Evolutionary conservation across 1,140 invertebrate genomes (phyloP), one percentile per base, ranked within the genome.

Genomic region (Aphidius ervi): DNA sequence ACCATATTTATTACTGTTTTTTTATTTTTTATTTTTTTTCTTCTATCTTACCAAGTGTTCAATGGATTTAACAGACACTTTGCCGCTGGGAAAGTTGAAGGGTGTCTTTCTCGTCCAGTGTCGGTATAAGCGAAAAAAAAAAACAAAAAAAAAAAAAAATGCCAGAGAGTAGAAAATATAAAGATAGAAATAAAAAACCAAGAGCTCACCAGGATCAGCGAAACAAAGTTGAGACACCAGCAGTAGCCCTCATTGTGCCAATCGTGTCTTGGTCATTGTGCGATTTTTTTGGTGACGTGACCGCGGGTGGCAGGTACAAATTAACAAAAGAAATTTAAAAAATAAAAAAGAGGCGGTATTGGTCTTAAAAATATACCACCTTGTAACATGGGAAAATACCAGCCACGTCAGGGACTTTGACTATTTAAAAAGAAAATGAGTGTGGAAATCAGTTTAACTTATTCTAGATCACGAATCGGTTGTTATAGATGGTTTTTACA

Each of bases 401-500:
- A 64, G 62, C 56, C 58, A 39, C 49, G 40, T 31, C 23, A 31
- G 52, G 39, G 41, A 42, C 52, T 41, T 54, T 52, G 39, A 31
- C 56, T 58, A 55, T 56, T 31, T 31, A 31, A 31, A 31, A 31
- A 31, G 62, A 56, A 59, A 63, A 65, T 58, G 23, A 31, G 37
- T 59, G 53, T 39, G 53, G 50, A 70, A 71, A 75, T 75, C 66
- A 65, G 62, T 68, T 66, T 64, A 72, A 73, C 65, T 75, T 76
- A 75, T 76, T 73, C 69, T 56, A 59, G 69, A 77, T 75, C 75
- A 77, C 74, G 75, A 71, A 68, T 70, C 62, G 48, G 63, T 63
- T 56, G 67, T 74, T 74, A 67, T 68, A 52, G 56, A 63, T 48
- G 45, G 50, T 8, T 23, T 48, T 56, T 48, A 47, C 46, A 39